phyloP scores from a whole-genome alignment of 2,888 invertebrate genomes.

The Machimus atricapillus region DNA sequence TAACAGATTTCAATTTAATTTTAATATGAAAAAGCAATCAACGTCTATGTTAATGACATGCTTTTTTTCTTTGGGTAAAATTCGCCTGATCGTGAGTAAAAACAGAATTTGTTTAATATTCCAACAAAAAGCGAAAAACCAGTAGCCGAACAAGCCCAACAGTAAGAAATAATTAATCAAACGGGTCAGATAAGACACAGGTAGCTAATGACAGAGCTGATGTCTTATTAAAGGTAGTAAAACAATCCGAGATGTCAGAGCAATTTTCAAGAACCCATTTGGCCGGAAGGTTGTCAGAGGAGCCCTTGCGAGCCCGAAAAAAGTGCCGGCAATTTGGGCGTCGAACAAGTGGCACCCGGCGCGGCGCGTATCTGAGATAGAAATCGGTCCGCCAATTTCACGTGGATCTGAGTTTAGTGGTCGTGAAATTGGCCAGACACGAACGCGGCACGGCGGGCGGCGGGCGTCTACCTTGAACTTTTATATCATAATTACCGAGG shows the following conservation, averaged over 20 bases:
- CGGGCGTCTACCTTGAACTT: background rate
- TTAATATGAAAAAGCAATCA: background rate
- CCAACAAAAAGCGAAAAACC: conserved; percentile 27
- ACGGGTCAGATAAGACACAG: conserved; percentile 20
- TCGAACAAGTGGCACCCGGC: background rate
- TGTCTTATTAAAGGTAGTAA: conserved; percentile 45
- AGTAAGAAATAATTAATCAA: conserved; percentile 15
- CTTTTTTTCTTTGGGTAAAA: background rate
- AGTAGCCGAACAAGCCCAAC: conserved; percentile 28
- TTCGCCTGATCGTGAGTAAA: background rate
- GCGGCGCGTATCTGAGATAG: background rate
- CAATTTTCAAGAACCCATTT: background rate
- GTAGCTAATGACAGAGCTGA: conserved; percentile 43
- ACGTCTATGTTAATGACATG: background rate
- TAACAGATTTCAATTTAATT: background rate
- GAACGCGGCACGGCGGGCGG: background rate
- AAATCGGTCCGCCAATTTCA: conserved; percentile 14
- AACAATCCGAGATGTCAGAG: conserved; percentile 34
- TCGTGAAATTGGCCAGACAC: background rate
- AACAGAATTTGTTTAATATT: background rate
- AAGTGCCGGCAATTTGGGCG: background rate
- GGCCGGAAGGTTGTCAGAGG: background rate
- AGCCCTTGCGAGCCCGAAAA: background rate
- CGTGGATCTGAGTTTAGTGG: background rate
- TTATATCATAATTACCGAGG: conserved; percentile 23